A percentile compares a stretch with the other conserved stretches of the same genome.
Evolutionary conservation across 35 echinoderm and acorn worm genomes (phyloP).

Genomic region (Acanthaster planci): DNA sequence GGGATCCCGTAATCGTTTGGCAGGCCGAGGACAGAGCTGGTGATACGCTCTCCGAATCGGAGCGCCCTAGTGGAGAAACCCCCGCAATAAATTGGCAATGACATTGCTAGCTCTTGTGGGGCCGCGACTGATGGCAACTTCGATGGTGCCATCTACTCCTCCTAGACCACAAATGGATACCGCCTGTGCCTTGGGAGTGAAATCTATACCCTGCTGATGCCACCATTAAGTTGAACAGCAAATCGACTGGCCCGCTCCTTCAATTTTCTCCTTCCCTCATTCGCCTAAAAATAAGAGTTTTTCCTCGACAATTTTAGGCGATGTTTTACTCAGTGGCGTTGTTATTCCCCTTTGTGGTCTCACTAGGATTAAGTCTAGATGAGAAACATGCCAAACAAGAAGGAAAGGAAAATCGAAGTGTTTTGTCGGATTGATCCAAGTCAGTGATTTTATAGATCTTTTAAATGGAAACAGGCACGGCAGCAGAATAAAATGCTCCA

Average conservation of each 20-base stretch:
- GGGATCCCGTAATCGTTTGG: neutral
- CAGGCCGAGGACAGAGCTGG: too few species aligned
- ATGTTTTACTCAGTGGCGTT: too few species aligned
- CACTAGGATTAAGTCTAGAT: neutral
- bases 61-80: neutral
- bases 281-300: neutral
- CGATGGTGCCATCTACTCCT: neutral
- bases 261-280: neutral
- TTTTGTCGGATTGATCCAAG: too few species aligned
- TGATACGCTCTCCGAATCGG: too few species aligned
- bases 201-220: conserved; percentile 13
- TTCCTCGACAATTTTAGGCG: conserved; percentile 2
- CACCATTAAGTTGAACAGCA: neutral
- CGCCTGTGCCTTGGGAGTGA: neutral
- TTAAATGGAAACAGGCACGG: too few species aligned
- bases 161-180: conserved; percentile 10
- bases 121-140: neutral
- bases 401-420: too few species aligned
- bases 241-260: neutral
- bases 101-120: conserved; percentile 12
- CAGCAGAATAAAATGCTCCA: too few species aligned
- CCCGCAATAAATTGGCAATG: neutral
- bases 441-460: too few species aligned
- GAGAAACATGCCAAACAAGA: neutral
- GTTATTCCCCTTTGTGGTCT: neutral